Conservation (phyloP, 2,888 invertebrate genomes). For the Drosophila yooni region DNA sequence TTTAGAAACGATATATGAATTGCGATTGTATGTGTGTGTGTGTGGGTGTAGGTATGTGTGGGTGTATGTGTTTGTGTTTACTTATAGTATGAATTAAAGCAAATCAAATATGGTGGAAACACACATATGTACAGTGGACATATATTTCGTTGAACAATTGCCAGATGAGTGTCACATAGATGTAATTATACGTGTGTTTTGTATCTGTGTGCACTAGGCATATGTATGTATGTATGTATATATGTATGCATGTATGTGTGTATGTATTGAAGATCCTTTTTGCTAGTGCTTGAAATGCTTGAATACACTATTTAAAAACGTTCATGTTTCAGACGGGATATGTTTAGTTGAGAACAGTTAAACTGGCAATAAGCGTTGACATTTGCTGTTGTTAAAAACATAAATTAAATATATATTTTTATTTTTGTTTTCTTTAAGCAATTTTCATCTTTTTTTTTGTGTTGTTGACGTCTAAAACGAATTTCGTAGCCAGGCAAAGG, state of each 20-base stretch:
- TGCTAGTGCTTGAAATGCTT: slow-evolving; percentile 41
- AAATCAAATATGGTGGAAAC: slow-evolving; percentile 6
- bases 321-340: slow-evolving; percentile 17
- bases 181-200: slow-evolving; percentile 18
- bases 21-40: slow-evolving; percentile 24
- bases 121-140: slow-evolving; percentile 38
- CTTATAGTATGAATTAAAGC: slow-evolving; percentile 17
- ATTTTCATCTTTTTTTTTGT: slow-evolving; percentile 12
- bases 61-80: slow-evolving; percentile 3
- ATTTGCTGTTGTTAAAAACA: slow-evolving; percentile 38
- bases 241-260: background rate
- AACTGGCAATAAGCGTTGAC: slow-evolving; percentile 55
- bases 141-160: slow-evolving; percentile 19
- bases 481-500: slow-evolving; percentile 43
- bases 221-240: slow-evolving; percentile 6
- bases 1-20: slow-evolving; percentile 53
- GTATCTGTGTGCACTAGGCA: slow-evolving; percentile 23
- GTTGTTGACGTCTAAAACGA: slow-evolving; percentile 21
- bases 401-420: slow-evolving; percentile 23
- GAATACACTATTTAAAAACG: slow-evolving; percentile 8
- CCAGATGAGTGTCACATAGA: slow-evolving; percentile 33
- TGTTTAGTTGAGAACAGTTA: slow-evolving; percentile 37
- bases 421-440: slow-evolving; percentile 24
- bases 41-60: slow-evolving; percentile 18
- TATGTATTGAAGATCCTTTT: background rate